Base-by-base conservation (phyloP, 2,888 invertebrate genomes). In the Tryphoninae sp. region DNA sequence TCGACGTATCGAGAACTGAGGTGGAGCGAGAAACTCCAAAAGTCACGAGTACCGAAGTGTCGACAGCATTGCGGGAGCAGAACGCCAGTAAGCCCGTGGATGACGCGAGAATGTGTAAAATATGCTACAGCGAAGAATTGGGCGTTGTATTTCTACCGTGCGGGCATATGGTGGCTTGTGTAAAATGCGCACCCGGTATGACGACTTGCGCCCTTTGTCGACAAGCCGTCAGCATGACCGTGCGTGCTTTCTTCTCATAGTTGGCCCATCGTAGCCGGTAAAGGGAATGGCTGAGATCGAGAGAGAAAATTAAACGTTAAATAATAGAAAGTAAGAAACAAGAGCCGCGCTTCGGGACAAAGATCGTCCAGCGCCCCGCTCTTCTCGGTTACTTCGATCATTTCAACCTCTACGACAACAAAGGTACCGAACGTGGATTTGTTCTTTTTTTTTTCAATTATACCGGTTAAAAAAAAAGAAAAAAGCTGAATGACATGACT, bases 61-160 rank as follows among this genome's bases (percentile, higher is more conserved):
- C 33, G 8, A 69, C n/a, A 9, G 9, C 45, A 23, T 16, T 23
- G 13, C n/a, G 65, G 16, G 55, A 69, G 33, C 19, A 53, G 26
- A 80, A 51, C 16, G 22, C 23, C 0, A 87, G 84, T 45, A 87
- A 88, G 69, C 68, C 85, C 3, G 79, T 86, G 22, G 90, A 92
- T 45, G 92, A 92, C 88, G 94, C 94, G 81, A 95, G 95, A 87
- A 92, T 96, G 86, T 99, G 98, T 93, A 97, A 97, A 93, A 97
- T 99, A 87, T 99, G 99, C 92, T 97, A 96, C 93, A 96, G 95
- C 80, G 95, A 96, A 89, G 97, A 98, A 92, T 95, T 97, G 87
- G 96, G 96, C 86, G 96, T 98, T 82, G 96, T 97, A 87, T 98
- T 99, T 93, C 94, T 98, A 88, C 98, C 99, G 68, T 99, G 99